Evolutionary conservation across 2,888 invertebrate species (phyloP).

Genomic region (Drosophila borealis): DNA sequence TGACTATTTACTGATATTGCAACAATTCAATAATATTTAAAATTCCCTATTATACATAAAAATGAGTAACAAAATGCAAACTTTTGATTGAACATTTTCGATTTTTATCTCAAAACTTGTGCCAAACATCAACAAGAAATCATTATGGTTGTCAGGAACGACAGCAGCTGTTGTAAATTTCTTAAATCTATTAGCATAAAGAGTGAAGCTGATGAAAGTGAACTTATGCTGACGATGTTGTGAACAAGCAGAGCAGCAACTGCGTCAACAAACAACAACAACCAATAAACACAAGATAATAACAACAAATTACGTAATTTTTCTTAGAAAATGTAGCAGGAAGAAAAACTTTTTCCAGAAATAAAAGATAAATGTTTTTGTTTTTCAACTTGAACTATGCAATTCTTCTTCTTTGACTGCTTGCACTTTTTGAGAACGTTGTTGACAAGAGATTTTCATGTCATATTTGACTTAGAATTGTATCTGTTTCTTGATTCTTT

Average conservation of each 20-base stretch:
- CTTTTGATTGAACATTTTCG: constrained; percentile 1
- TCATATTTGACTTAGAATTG: background rate
- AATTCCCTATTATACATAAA: background rate
- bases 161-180: constrained; percentile 57
- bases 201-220: constrained; percentile 62
- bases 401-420: constrained; percentile 1
- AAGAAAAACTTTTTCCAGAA: constrained; percentile 9
- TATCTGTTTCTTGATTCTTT: background rate
- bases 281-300: constrained; percentile 47
- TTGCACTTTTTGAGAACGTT: background rate
- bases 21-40: background rate
- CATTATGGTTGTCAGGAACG: constrained; percentile 4
- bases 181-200: constrained; percentile 73
- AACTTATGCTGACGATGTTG: constrained; percentile 69
- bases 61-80: background rate
- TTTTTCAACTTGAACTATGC: constrained; percentile 1
- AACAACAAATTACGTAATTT: constrained; percentile 44
- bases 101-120: constrained; percentile 8
- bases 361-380: constrained; percentile 9
- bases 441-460: background rate
- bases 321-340: background rate
- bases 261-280: constrained; percentile 21
- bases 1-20: background rate
- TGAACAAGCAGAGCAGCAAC: constrained; percentile 48
- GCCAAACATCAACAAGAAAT: constrained; percentile 13